Percentiles rank a stretch among this genome's conserved stretches.
phyloP scores from a whole-genome alignment of 1,140 invertebrate species.

The Diabrotica virgifera region DNA sequence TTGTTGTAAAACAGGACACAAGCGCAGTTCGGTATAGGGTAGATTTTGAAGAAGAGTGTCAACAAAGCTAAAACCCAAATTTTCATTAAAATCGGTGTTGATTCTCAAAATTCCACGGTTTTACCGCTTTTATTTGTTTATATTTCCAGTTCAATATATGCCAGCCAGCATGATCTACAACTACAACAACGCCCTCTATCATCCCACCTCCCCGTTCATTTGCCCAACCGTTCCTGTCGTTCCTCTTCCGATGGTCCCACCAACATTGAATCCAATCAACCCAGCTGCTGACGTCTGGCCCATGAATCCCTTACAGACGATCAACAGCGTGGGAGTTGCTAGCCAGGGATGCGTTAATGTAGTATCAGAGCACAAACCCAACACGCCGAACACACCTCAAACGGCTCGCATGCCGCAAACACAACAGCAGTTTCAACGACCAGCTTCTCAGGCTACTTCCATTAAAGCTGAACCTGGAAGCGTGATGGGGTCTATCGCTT shows the following conservation, averaged over 20 bases:
- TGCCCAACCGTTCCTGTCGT: slow-evolving; percentile 51
- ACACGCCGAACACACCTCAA: slow-evolving; percentile 22
- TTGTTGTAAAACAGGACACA: too few species aligned
- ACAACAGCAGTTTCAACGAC: slow-evolving; percentile 45
- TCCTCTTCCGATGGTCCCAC: slow-evolving; percentile 34
- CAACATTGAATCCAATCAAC: slow-evolving; percentile 18
- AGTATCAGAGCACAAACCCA: slow-evolving; percentile 10
- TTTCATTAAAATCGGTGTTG: too few species aligned
- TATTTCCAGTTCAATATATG: slow-evolving; percentile 53
- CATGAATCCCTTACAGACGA: slow-evolving; percentile 13
- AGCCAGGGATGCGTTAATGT: neutral
- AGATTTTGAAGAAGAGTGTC: too few species aligned
- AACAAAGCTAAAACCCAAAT: too few species aligned
- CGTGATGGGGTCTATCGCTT: slow-evolving; percentile 51
- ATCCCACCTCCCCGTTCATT: slow-evolving; percentile 50
- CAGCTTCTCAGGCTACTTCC: slow-evolving; percentile 59
- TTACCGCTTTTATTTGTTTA: too few species aligned
- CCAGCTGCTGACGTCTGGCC: slow-evolving; percentile 6
- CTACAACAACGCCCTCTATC: slow-evolving; percentile 47
- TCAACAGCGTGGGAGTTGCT: slow-evolving; percentile 1
- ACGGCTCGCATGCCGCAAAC: slow-evolving; percentile 10
- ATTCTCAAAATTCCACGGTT: too few species aligned
- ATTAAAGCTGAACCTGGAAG: slow-evolving; percentile 63
- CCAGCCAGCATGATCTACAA: slow-evolving; percentile 55
- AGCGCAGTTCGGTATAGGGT: too few species aligned